Evolutionary conservation across 2,113 vertebrate species (phyloP), one percentile per base, ranked within the genome.

Genomic region (Lycocorax pyrrhopterus): DNA sequence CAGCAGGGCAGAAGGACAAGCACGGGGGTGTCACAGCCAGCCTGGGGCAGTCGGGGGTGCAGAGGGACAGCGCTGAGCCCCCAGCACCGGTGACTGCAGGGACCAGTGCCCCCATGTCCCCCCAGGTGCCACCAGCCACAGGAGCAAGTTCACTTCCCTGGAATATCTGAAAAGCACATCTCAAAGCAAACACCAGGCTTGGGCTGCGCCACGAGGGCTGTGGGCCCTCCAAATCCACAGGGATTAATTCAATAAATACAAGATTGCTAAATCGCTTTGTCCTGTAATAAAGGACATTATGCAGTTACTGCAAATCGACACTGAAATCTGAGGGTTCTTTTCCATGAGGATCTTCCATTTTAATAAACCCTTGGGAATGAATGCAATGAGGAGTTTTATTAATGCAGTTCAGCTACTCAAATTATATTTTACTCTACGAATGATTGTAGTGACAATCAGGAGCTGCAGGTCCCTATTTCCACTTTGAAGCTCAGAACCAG

Each of bases 11-110:
- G 52, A 7, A 44, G 51, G 58, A 39, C 51, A 29, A 51, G 46
- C 10, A 9, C 7, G 37, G 53, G 10, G 35, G 10, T 30, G 4
- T 6, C 37, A 13, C 2, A 16, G 39, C 9, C 69, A 74, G 60
- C 19, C 62, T 0, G 0, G 0, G 44, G 53, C 49, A 33, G 44
- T 1, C 0, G 0, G 20, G 80, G 59, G 8, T 4, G 10, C 16
- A 23, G 9, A 8, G 25, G 62, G 44, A 4, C 60, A 8, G 8
- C 2, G 37, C 12, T 10, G 33, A 22, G 52, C 15, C 13, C 37
- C 69, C 72, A 41, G 62, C 30, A 39, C 22, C 7, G 47, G 21
- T 0, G n/a, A 25, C 58, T 1, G 0, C 10, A 41, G n/a, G 18
- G 3, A 39, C 8, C 47, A 4, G 30, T 4, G 35, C 1, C 16